phyloP scores from a whole-genome alignment of 2,113 vertebrate genomes.

The Cynoglossus semilaevis region DNA sequence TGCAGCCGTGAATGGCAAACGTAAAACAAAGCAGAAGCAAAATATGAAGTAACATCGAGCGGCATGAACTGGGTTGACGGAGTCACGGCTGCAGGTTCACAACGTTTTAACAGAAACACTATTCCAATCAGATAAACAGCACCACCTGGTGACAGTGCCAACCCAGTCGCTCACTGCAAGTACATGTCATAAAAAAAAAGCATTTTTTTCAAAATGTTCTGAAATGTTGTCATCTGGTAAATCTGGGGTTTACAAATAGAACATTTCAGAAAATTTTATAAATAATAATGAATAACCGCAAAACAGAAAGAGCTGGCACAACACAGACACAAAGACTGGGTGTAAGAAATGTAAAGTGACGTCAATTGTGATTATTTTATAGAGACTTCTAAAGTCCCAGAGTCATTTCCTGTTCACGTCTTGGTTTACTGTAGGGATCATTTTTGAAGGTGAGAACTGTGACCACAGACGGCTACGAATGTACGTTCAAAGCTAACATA shows the following conservation, averaged over 20 bases:
- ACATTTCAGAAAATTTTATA: slow-evolving; percentile 68
- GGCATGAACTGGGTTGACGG: slow-evolving; percentile 51
- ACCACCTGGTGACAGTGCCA: slow-evolving; percentile 42
- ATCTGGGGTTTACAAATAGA: background rate
- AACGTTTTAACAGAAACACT: too few species aligned
- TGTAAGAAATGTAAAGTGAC: slow-evolving; percentile 46
- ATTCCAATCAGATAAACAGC: slow-evolving; percentile 3
- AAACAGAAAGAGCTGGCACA: slow-evolving; percentile 33
- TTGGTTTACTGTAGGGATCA: too few species aligned
- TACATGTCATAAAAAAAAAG: slow-evolving; percentile 44
- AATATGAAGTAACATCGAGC: slow-evolving; percentile 42
- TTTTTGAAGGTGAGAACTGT: too few species aligned
- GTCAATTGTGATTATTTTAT: slow-evolving; percentile 13
- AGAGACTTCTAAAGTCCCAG: too few species aligned
- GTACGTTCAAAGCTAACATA: too few species aligned
- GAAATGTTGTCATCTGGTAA: slow-evolving; percentile 50
- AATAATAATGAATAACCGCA: slow-evolving; percentile 20
- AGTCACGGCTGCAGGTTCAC: too few species aligned
- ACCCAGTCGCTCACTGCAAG: slow-evolving; percentile 48
- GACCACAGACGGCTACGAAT: too few species aligned
- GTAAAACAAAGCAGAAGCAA: slow-evolving; percentile 63
- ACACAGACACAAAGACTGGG: slow-evolving; percentile 32
- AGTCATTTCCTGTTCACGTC: too few species aligned
- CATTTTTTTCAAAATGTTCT: slow-evolving; percentile 63
- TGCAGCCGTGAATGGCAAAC: slow-evolving; percentile 65